Base-by-base conservation (phyloP, 2,888 invertebrate species). In the Pristionchus exspectatus region DNA sequence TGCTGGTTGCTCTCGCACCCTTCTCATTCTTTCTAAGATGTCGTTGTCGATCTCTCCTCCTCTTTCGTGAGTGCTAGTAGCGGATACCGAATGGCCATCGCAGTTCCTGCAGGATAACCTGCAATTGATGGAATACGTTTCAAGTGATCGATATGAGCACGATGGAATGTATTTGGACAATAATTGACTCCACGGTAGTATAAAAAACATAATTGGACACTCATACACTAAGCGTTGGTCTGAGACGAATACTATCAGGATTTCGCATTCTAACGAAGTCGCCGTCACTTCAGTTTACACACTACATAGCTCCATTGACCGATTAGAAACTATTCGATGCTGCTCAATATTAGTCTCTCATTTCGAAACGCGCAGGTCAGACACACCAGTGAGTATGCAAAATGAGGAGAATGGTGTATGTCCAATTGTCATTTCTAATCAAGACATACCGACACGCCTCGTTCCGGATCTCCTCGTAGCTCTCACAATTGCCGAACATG, bases 401-500 rank as follows among this genome's bases (percentile, higher is more conserved):
- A 59, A 59, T 59, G 21, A 59, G 59, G 9, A 59, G 59, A 21
- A 7, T 5, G 2, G 5, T 38, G 3, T 38, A 38, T 38, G 38
- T 3, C 38, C 3, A 38, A 38, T 38, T 2, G 5, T 5, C 38
- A 38, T 38, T 5, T 5, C 3, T 38, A 38, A 38, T 38, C 38
- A 38, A n/a, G n/a, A n/a, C 30, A 0, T 12, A 88, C 88, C 88
- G 54, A 63, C 88, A 88, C 0, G 83, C 83, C 38, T 38, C 54
- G n/a, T 81, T 44, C 18, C 93, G 89, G 50, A 93, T 91, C 77
- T 91, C 91, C 86, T 92, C 93, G 66, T 91, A 92, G n/a, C 91
- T 91, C 50, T 92, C 92, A 89, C 95, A 95, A 90, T 94, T 93
- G 30, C 92, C 92, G 90, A 95, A 94, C 24, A 95, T 90, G 1